Percentiles rank a stretch among this genome's conserved stretches.
These are phyloP conservation scores for Nymphicus hollandicus DNA, from an alignment of 2,113 vertebrate species.

Conservation along the genomic window DNA sequence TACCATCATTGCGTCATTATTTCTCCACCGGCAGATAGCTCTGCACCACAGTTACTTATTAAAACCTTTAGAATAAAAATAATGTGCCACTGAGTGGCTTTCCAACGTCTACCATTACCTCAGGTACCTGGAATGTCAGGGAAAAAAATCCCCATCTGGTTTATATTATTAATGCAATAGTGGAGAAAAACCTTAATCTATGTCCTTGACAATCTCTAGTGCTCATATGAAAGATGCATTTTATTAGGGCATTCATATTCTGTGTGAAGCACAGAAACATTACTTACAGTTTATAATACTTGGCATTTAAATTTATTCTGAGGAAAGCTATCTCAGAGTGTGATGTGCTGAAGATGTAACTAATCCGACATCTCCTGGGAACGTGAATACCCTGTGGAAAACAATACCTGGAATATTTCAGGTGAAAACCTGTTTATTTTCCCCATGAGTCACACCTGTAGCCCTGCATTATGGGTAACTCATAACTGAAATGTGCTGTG, in stretches of 20 bases:
- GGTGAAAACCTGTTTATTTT: neutral
- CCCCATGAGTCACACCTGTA: neutral
- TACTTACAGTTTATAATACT: conserved; percentile 16
- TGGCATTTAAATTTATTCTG: neutral
- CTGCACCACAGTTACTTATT: neutral
- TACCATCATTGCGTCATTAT: conserved; percentile 10
- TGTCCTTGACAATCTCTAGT: conserved; percentile 74
- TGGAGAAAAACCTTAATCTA: conserved; percentile 64
- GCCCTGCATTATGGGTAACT: neutral
- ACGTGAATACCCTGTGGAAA: neutral
- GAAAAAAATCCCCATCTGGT: conserved; percentile 82
- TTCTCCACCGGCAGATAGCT: conserved; percentile 38
- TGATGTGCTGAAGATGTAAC: neutral
- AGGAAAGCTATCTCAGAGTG: neutral
- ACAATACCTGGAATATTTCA: neutral
- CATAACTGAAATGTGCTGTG: neutral
- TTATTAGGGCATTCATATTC: conserved; percentile 75
- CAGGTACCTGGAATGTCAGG: conserved; percentile 86
- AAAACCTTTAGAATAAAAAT: conserved; percentile 62
- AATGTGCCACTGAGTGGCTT: conserved; percentile 73
- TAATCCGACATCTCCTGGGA: neutral
- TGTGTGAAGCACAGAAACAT: conserved; percentile 57
- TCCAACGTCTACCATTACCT: conserved; percentile 79
- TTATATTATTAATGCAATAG: conserved; percentile 81
- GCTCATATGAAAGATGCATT: conserved; percentile 79